Percentiles rank a stretch among this genome's conserved stretches.
Conservation (phyloP, 1,140 invertebrate genomes). For the Pseudobourletiella spinata region DNA sequence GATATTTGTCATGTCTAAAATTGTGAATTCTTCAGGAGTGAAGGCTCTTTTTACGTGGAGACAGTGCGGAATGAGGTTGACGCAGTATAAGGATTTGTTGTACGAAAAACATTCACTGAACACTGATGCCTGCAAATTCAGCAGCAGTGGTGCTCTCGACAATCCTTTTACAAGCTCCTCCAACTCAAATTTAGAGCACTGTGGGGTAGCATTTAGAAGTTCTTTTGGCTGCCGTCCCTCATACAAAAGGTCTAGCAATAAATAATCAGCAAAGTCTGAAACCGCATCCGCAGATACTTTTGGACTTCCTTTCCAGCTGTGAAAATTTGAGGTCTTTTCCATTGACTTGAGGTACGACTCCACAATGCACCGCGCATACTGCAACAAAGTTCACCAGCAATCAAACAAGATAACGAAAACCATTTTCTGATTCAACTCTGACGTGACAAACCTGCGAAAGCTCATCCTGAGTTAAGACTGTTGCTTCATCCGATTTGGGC, state of each 20-base stretch:
- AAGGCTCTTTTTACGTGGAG: neutral
- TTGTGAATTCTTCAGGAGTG: constrained; percentile 39
- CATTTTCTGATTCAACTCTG: constrained; percentile 1
- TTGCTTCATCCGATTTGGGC: neutral
- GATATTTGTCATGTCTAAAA: constrained; percentile 64
- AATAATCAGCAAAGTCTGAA: constrained; percentile 19
- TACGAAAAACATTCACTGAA: constrained; percentile 30
- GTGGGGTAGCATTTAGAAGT: constrained; percentile 12
- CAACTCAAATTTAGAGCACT: constrained; percentile 9
- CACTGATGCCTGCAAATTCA: constrained; percentile 25
- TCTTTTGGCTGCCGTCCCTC: constrained; percentile 16
- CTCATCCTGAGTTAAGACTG: neutral
- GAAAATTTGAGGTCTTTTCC: constrained; percentile 14
- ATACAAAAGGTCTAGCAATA: constrained; percentile 27
- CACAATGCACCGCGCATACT: constrained; percentile 30
- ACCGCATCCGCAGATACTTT: constrained; percentile 18
- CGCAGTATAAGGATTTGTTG: constrained; percentile 8
- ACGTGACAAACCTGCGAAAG: no score
- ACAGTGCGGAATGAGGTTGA: constrained; percentile 24
- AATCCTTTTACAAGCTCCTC: constrained; percentile 30
- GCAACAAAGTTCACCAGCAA: constrained; percentile 2
- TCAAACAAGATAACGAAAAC: neutral
- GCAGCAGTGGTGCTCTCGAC: constrained; percentile 20
- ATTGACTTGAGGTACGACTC: constrained; percentile 30
- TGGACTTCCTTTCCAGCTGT: constrained; percentile 16